A percentile compares a stretch with the other conserved stretches of the same genome.
Evolutionary conservation across 2,113 vertebrate species (phyloP).

Genomic region (Pseudolaguvia tuberculata): DNA sequence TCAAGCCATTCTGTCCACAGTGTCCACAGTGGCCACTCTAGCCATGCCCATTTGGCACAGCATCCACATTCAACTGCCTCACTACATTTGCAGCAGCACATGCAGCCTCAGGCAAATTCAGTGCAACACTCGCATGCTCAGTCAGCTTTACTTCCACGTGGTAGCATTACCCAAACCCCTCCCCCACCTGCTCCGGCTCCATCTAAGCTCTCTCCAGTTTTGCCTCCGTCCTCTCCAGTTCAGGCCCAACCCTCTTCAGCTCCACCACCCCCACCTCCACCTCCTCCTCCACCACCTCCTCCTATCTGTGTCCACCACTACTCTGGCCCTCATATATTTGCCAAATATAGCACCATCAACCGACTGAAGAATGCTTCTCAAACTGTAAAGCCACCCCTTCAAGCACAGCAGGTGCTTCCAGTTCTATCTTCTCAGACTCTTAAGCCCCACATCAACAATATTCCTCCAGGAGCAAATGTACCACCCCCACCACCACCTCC

Average conservation of each 20-base stretch:
- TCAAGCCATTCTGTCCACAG: constrained; percentile 45
- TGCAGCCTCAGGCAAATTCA: constrained; percentile 10
- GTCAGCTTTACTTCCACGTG: constrained; percentile 11
- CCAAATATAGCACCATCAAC: constrained; percentile 85
- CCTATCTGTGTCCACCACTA: constrained; percentile 65
- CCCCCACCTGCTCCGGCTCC: constrained; percentile 18
- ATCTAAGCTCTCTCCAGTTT: constrained; percentile 30
- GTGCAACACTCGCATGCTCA: constrained; percentile 6
- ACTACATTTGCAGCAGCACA: constrained; percentile 1
- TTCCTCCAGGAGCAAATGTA: constrained; percentile 69
- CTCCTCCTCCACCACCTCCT: constrained; percentile 46
- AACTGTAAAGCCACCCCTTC: constrained; percentile 52
- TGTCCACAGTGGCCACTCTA: constrained; percentile 38
- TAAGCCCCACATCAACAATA: constrained; percentile 69
- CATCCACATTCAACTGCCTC: constrained; percentile 24
- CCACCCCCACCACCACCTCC: constrained; percentile 73
- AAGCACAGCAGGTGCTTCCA: constrained; percentile 55
- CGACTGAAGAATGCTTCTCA: constrained; percentile 75
- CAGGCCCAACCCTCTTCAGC: neutral
- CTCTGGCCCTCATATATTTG: constrained; percentile 73
- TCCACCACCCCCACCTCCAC: constrained; percentile 10
- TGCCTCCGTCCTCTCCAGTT: neutral
- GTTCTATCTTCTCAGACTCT: constrained; percentile 31
- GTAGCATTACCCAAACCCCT: constrained; percentile 25
- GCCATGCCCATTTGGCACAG: constrained; percentile 36